These are phyloP conservation scores for Catocala sponsa DNA, from an alignment of 2,888 invertebrate genomes.

Conservation along the genomic window DNA sequence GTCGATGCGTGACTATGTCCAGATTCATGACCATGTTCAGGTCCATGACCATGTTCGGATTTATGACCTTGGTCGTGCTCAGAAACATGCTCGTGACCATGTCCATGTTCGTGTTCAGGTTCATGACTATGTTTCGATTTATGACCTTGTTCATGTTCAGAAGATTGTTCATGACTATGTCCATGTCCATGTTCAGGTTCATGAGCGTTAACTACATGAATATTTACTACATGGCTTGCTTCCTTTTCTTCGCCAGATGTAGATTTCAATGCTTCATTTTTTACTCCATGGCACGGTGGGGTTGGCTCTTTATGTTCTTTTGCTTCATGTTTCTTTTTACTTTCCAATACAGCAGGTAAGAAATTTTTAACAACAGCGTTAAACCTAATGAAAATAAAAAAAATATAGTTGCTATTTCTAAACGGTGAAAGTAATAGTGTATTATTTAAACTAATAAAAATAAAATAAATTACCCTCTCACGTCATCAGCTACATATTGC, in stretches of 20 bases:
- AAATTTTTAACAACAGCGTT: conserved; percentile 79
- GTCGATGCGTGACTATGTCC: too few species aligned
- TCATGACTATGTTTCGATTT: neutral
- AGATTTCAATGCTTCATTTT: conserved; percentile 64
- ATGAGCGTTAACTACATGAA: neutral
- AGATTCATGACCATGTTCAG: neutral
- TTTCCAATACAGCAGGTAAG: conserved; percentile 54
- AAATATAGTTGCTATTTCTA: conserved; percentile 2
- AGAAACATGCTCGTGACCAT: neutral
- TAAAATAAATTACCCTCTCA: conserved; percentile 71
- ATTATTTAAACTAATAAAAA: neutral
- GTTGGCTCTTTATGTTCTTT: conserved; percentile 31
- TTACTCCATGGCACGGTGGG: conserved; percentile 61
- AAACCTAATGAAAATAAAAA: conserved; percentile 60
- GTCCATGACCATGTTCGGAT: neutral
- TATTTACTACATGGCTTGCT: neutral
- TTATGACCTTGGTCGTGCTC: neutral
- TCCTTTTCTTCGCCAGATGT: neutral
- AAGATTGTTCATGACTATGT: neutral
- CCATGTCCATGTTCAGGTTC: conserved; percentile 1
- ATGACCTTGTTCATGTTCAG: neutral
- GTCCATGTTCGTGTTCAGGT: neutral
- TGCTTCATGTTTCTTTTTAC: conserved; percentile 33
- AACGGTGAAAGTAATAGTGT: neutral
- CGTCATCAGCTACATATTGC: conserved; percentile 85